Conservation (phyloP, 2,797 vertebrate species). For the Stomatorhinus walkeri region DNA sequence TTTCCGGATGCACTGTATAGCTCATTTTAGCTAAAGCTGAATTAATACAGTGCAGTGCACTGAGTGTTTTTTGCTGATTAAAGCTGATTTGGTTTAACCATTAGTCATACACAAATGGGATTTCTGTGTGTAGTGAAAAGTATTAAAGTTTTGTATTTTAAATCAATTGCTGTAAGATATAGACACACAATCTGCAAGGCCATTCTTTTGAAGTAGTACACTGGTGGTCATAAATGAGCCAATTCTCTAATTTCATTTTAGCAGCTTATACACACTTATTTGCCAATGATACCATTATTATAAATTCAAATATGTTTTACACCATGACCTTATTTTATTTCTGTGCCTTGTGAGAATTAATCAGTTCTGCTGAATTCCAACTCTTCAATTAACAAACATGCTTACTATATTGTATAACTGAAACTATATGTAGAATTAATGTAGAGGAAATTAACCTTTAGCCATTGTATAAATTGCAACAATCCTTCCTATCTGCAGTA, state of each 20-base stretch:
- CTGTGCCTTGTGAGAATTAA: not conserved
- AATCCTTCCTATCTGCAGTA: not conserved
- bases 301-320: not conserved
- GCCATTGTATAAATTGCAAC: not conserved
- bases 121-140: not conserved
- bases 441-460: not conserved
- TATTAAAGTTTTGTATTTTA: not conserved
- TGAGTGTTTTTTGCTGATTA: not conserved
- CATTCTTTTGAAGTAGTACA: not conserved
- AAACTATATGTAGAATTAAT: not conserved
- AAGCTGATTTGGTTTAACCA: not conserved
- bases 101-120: not conserved
- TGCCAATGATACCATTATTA: not conserved
- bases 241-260: not conserved
- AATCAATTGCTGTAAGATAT: not conserved
- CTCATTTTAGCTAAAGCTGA: not conserved
- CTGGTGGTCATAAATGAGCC: not conserved
- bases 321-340: not conserved
- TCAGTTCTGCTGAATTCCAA: not conserved
- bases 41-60: not conserved
- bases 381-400: not conserved
- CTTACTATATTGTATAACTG: not conserved
- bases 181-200: not conserved
- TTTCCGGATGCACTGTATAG: not conserved
- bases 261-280: not conserved